Conservation (phyloP, 2,888 invertebrate genomes). For the Ophion obscuratus region DNA sequence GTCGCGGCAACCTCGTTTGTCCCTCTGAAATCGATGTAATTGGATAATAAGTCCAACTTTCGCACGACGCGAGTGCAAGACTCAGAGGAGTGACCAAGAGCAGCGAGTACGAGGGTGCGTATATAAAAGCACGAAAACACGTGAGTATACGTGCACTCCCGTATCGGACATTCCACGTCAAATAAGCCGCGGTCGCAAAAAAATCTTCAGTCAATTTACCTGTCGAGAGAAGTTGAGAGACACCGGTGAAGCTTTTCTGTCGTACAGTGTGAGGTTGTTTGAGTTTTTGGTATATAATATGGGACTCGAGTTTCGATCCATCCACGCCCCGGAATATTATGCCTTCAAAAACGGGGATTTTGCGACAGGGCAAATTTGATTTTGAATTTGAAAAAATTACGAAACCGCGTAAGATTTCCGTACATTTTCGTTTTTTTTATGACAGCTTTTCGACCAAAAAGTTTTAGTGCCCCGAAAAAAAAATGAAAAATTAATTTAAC, state of each 20-base stretch:
- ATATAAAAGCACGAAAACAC: constrained; percentile 27
- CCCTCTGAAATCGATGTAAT: constrained; percentile 80
- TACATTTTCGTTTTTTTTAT: too few species aligned
- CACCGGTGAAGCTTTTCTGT: background rate
- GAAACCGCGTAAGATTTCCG: too few species aligned
- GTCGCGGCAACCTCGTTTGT: constrained; percentile 80
- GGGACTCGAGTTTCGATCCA: background rate
- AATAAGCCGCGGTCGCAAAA: background rate
- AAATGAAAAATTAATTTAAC: too few species aligned
- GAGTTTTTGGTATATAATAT: background rate
- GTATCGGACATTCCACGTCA: constrained; percentile 28
- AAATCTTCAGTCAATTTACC: constrained; percentile 24
- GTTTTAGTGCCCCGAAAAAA: too few species aligned
- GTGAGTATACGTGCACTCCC: background rate
- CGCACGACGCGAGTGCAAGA: constrained; percentile 69
- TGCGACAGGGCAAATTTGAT: too few species aligned
- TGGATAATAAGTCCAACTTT: constrained; percentile 79
- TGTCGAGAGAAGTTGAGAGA: background rate
- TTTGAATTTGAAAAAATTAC: too few species aligned
- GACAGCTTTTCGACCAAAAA: too few species aligned
- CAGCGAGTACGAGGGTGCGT: constrained; percentile 26
- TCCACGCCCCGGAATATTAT: background rate
- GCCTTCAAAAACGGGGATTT: background rate
- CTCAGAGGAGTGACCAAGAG: constrained; percentile 1
- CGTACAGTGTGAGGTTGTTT: background rate